phyloP scores from a whole-genome alignment of 2,113 vertebrate species.

The Prunella fulvescens region DNA sequence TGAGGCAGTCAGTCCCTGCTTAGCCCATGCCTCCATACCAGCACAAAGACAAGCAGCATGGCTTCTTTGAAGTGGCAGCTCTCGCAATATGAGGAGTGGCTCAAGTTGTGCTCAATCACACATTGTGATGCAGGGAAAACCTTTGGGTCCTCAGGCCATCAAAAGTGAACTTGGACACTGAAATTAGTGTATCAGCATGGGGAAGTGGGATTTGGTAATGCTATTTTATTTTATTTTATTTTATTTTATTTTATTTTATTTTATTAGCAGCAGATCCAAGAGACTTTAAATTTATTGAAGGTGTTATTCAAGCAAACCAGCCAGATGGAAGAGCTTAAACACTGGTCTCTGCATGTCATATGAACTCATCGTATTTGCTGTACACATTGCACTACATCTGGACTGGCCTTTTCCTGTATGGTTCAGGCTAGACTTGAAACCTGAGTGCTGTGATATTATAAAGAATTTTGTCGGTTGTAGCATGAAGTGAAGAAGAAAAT shows the following conservation, averaged over 20 bases:
- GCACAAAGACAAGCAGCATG: neutral
- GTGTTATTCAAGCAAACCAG: neutral
- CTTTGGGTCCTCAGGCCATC: neutral
- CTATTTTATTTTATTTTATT: neutral
- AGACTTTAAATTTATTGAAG: neutral
- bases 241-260: neutral
- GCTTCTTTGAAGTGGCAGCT: neutral
- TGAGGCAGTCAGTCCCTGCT: neutral
- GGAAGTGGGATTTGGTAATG: neutral
- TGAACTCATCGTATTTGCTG: neutral
- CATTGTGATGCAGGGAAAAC: neutral
- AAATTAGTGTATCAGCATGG: neutral
- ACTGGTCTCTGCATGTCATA: neutral
- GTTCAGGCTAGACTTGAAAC: neutral
- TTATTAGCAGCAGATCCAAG: neutral
- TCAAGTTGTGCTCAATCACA: neutral
- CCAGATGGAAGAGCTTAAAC: neutral
- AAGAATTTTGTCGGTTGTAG: neutral
- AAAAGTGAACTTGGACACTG: neutral
- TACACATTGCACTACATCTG: neutral
- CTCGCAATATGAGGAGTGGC: fast-evolving
- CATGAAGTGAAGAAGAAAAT: neutral
- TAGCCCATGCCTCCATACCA: neutral
- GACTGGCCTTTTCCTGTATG: neutral
- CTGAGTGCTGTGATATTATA: neutral